A percentile compares a stretch with the other conserved stretches of the same genome.
Conservation (phyloP, 2,113 vertebrate genomes). For the Mobula birostris region DNA sequence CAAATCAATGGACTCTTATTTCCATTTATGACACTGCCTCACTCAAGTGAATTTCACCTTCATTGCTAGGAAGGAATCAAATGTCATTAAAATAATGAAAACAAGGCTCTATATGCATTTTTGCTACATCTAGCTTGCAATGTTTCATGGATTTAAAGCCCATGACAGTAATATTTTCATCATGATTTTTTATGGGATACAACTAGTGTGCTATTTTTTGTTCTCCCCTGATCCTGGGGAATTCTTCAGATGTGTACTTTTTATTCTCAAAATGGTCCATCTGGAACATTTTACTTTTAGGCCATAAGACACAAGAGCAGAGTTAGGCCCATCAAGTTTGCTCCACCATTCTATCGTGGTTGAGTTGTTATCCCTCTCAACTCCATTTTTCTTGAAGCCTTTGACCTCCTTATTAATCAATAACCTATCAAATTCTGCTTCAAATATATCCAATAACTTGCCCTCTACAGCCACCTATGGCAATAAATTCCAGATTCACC, state of each 20-base stretch:
- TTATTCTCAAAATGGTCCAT: background rate
- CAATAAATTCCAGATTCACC: too few relatives aligned
- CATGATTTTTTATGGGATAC: background rate
- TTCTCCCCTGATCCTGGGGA: background rate
- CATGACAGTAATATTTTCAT: background rate
- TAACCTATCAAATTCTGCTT: too few relatives aligned
- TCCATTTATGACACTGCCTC: background rate
- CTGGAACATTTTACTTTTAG: background rate
- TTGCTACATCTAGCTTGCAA: background rate
- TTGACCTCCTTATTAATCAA: too few relatives aligned
- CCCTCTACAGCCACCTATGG: too few relatives aligned
- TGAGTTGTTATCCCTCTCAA: too few relatives aligned
- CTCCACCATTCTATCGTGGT: too few relatives aligned
- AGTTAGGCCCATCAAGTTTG: too few relatives aligned
- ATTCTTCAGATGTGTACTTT: background rate
- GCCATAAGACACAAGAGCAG: too few relatives aligned
- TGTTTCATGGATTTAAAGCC: background rate
- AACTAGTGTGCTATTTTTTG: background rate
- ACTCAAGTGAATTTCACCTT: background rate
- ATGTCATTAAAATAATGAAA: background rate
- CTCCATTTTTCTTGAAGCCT: too few relatives aligned
- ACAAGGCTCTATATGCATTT: background rate
- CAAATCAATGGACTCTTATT: background rate
- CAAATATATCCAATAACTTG: too few relatives aligned
- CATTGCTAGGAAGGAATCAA: background rate